These are phyloP conservation scores for Xylota sylvarum DNA, from an alignment of 2,888 invertebrate species.

Conservation along the genomic window DNA sequence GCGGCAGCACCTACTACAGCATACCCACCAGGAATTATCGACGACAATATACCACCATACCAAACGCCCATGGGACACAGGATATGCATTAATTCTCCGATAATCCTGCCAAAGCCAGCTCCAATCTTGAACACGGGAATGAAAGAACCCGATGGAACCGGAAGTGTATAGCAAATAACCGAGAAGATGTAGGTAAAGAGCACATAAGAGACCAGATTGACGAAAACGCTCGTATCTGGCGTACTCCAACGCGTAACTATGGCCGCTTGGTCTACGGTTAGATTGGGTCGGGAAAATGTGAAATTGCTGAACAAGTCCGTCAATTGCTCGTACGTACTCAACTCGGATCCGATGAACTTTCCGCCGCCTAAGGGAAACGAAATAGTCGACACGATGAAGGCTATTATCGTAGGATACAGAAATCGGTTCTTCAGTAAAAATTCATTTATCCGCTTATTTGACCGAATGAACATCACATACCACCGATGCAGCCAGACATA, in stretches of 20 bases:
- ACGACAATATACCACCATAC: conserved; percentile 93
- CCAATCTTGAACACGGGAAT: conserved; percentile 99
- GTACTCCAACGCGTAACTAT: conserved; percentile 95
- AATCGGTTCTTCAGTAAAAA: conserved; percentile 98
- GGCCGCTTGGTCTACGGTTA: conserved; percentile 93
- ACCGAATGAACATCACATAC: conserved; percentile 96
- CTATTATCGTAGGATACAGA: conserved; percentile 96
- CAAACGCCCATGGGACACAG: conserved; percentile 96
- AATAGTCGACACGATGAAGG: conserved; percentile 92
- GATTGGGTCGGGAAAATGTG: conserved; percentile 94
- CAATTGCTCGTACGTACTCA: conserved; percentile 93
- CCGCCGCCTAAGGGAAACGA: conserved; percentile 97
- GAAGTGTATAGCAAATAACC: conserved; percentile 97
- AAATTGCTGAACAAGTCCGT: conserved; percentile 96
- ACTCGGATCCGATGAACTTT: conserved; percentile 93
- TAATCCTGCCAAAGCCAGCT: conserved; percentile 95
- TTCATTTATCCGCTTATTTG: conserved; percentile 94
- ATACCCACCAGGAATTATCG: conserved; percentile 97
- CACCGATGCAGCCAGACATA: conserved; percentile 97
- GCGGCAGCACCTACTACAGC: conserved; percentile 98
- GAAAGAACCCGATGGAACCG: conserved; percentile 98
- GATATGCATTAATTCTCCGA: conserved; percentile 97
- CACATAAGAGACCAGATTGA: conserved; percentile 94
- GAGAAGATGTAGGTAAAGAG: conserved; percentile 94
- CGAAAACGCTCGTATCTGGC: conserved; percentile 91